A percentile compares a stretch with the other conserved stretches of the same genome.
Conservation (phyloP, 2,888 invertebrate genomes). For the Apamea epomidion region DNA sequence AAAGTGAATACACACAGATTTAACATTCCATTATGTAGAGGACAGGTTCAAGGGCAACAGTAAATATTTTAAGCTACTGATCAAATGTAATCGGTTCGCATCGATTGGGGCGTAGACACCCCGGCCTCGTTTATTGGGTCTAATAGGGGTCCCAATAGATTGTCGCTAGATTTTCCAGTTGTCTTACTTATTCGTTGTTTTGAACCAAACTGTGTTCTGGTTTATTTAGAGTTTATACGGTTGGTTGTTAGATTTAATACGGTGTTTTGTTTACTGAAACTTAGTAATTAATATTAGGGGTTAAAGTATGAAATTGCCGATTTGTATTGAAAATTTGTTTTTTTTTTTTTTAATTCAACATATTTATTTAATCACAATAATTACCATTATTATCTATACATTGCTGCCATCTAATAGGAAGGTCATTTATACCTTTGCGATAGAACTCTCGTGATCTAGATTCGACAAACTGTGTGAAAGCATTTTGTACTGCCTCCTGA, state of each 20-base stretch:
- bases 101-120: conserved; percentile 49
- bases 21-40: conserved; percentile 50
- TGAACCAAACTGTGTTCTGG: conserved; percentile 5
- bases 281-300: not conserved
- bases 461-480: too few relatives aligned
- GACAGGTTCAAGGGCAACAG: conserved; percentile 45
- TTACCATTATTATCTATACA: too few relatives aligned
- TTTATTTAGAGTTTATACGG: conserved; percentile 8
- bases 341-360: too few relatives aligned
- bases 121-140: conserved; percentile 44
- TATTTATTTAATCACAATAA: too few relatives aligned
- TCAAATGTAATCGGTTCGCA: conserved; percentile 55
- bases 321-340: too few relatives aligned
- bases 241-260: not conserved
- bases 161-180: conserved; percentile 40
- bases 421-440: too few relatives aligned
- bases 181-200: conserved; percentile 27
- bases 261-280: not conserved
- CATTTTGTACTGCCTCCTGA: too few relatives aligned
- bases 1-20: conserved; percentile 57
- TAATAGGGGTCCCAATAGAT: conserved; percentile 48
- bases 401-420: too few relatives aligned
- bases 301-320: too few relatives aligned
- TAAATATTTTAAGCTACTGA: conserved; percentile 60
- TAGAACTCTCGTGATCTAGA: too few relatives aligned